Base-by-base conservation (phyloP, 1,140 invertebrate genomes). In the Nixonia krombeini region DNA sequence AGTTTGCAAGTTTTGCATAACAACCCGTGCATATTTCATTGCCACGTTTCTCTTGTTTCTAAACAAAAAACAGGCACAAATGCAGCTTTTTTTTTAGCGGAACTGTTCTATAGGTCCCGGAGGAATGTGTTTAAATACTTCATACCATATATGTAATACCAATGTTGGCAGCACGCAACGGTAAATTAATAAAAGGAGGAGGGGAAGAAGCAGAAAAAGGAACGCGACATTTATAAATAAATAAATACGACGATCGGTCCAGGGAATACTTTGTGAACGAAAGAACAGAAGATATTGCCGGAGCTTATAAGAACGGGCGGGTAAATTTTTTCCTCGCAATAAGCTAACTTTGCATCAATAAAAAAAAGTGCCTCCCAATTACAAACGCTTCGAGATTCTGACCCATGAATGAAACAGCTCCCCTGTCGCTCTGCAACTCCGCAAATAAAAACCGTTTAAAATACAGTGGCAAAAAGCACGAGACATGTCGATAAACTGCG, bases 351-450 rank as follows among this genome's bases (percentile, higher is more conserved):
- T 18, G 23, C 40, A 13, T 26, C 2, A 10, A 42, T 18, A 28
- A 42, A 42, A 42, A 42, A 7, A 18, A 6, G 3, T 6, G 40
- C 23, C 40, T 42, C 25, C 40, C 23, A 42, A 42, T 42, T 18
- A 42, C 21, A 12, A 42, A 4, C 40, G 18, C 40, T 26, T 12
- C 21, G 25, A 26, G 21, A 26, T 42, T 26, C 40, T 23, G 13
- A 28, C 10, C 12, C 23, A 10, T 15, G 40, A 42, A 42, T 42
- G 40, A 15, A 42, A 42, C 12, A 25, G 23, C 26, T 42, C 12
- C 25, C 13, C 40, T 21, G 2, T 12, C n/a, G 13, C 26, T 1
- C 23, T n/a, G n/a, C 7, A 25, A 2, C 23, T 42, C 26, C 25
- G 25, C 40, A 42, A 26, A 17, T n/a, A 26, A 42, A 10, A 21